Percentiles rank a stretch among this genome's conserved stretches.
These are phyloP conservation scores for Valencia hispanica DNA, from an alignment of 2,797 vertebrate species.

Conservation along the genomic window DNA sequence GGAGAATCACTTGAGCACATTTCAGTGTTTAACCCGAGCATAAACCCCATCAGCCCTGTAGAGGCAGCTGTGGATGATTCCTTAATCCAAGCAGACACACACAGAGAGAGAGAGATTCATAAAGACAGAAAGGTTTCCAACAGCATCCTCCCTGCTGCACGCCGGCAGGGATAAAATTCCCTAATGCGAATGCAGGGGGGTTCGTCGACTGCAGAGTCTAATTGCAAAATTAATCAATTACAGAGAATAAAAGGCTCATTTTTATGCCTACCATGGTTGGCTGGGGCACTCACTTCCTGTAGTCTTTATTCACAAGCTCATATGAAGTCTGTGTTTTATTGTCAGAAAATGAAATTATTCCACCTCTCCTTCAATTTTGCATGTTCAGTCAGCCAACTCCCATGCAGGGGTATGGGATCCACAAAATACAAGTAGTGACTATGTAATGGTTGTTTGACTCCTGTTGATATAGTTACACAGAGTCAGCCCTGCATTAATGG, in stretches of 20 bases:
- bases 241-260: conserved; percentile 69
- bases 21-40: conserved; percentile 71
- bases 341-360: conserved; percentile 49
- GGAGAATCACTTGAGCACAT: conserved; percentile 71
- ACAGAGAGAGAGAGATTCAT: conserved; percentile 67
- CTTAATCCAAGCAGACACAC: conserved; percentile 75
- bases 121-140: conserved; percentile 66
- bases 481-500: conserved; percentile 75
- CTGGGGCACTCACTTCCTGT: conserved; percentile 53
- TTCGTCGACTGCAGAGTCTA: conserved; percentile 68
- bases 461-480: conserved; percentile 72
- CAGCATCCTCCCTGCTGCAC: conserved; percentile 57
- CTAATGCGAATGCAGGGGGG: conserved; percentile 62
- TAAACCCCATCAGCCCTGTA: conserved; percentile 68
- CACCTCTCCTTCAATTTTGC: conserved; percentile 48
- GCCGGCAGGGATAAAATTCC: conserved; percentile 63
- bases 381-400: conserved; percentile 54
- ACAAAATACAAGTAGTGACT: conserved; percentile 39
- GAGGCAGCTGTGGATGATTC: conserved; percentile 65
- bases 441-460: conserved; percentile 62
- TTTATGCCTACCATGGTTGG: conserved; percentile 57
- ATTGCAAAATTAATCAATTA: conserved; percentile 81
- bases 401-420: conserved; percentile 17
- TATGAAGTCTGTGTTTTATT: conserved; percentile 34
- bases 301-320: conserved; percentile 50